These are phyloP conservation scores for Sebastiscus albofasciatus DNA, from an alignment of 2,797 vertebrate species.

Conservation along the genomic window DNA sequence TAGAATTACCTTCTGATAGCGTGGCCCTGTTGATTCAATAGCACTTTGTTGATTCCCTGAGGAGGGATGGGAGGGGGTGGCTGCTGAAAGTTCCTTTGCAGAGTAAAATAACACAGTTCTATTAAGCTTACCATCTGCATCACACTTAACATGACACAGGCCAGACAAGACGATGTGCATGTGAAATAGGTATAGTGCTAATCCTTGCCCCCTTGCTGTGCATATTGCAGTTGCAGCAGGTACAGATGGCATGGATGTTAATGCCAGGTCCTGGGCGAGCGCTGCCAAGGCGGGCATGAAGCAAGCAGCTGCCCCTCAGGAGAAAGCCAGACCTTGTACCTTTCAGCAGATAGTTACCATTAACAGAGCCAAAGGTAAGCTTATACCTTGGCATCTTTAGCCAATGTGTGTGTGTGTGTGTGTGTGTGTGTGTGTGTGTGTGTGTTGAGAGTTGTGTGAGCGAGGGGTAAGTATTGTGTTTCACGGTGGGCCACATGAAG, in stretches of 20 bases:
- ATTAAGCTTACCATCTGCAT: constrained; percentile 40
- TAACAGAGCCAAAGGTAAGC: constrained; percentile 67
- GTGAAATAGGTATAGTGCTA: constrained; percentile 45
- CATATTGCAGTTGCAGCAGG: constrained; percentile 61
- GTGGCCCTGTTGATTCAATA: constrained; percentile 60
- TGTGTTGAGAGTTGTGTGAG: constrained; percentile 7
- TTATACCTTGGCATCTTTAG: constrained; percentile 51
- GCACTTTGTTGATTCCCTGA: constrained; percentile 45
- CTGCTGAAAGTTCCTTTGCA: constrained; percentile 17
- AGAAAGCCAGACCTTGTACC: constrained; percentile 71
- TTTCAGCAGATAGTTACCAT: constrained; percentile 53
- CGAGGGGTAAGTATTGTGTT: constrained; percentile 30
- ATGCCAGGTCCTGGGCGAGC: constrained; percentile 59
- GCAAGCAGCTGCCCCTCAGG: constrained; percentile 74
- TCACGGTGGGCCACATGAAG: constrained; percentile 59
- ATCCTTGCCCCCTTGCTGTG: constrained; percentile 53
- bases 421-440: not conserved
- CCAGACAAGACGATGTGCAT: constrained; percentile 41
- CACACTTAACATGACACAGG: constrained; percentile 40
- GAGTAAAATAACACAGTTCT: constrained; percentile 20
- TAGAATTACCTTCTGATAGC: constrained; percentile 54
- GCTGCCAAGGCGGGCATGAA: constrained; percentile 67
- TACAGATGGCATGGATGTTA: constrained; percentile 59
- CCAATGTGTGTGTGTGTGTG: not conserved
- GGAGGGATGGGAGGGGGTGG: not conserved